Evolutionary conservation across 2,888 invertebrate species (phyloP).

Genomic region (Standfussiana lucernea): DNA sequence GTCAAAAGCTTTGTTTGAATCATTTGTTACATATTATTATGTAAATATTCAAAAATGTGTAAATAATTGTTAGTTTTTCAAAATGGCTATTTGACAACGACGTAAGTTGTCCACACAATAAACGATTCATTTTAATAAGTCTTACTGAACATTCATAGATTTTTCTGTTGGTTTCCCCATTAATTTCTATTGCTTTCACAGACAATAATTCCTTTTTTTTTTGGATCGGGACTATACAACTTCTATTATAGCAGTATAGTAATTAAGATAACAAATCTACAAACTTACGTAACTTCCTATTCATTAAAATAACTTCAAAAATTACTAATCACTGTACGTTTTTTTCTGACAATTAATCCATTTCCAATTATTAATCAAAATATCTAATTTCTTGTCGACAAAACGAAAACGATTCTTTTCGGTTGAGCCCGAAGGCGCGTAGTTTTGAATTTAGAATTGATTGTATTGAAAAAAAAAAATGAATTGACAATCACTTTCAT

Average conservation of each 20-base stretch:
- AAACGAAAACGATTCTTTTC: constrained; percentile 28
- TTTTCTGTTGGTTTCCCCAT: background rate
- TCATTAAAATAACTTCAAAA: constrained; percentile 38
- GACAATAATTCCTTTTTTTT: background rate
- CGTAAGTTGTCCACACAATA: background rate
- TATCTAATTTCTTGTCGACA: constrained; percentile 33
- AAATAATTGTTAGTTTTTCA: background rate
- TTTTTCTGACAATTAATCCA: constrained; percentile 37
- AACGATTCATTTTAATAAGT: background rate
- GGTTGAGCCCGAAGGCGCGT: constrained; percentile 37
- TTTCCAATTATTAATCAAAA: constrained; percentile 49
- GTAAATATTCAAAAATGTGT: background rate
- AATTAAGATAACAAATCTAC: constrained; percentile 25
- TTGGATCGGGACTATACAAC: background rate
- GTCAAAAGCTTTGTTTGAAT: constrained; percentile 8
- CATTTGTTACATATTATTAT: background rate
- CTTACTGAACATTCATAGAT: background rate
- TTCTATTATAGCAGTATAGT: background rate
- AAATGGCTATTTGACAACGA: too few relatives aligned
- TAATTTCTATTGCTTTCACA: background rate
- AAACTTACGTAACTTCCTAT: constrained; percentile 28
- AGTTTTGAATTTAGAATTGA: constrained; percentile 43
- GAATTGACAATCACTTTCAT: constrained; percentile 69
- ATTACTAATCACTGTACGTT: constrained; percentile 37
- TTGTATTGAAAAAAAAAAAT: background rate